Evolutionary conservation across 2,888 invertebrate species (phyloP), one percentile per base, ranked within the genome.

Genomic region (Netelia inedita): DNA sequence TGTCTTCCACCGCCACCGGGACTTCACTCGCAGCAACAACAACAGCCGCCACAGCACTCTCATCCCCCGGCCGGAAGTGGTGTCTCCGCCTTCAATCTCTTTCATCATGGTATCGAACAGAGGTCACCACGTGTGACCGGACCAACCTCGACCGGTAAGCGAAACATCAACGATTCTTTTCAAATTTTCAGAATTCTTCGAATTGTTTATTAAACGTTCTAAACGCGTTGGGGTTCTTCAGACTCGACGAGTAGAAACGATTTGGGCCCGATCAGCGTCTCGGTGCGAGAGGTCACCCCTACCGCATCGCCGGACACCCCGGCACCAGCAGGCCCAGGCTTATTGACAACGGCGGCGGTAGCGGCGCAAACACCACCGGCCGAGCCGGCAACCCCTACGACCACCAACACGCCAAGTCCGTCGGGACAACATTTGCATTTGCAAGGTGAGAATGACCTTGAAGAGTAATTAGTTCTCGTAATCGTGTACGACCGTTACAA

Each of bases 1-100:
- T 93, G 94, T 91, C 92, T 93, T 88, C 94, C 94, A 74, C 93
- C 93, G 68, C 94, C 94, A 35, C 93, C 92, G 21, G 91, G 91
- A 88, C 92, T 91, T 87, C 92, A 91, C 85, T 90, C 92, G 82
- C 92, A 92, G 85, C 88, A 91, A 85, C 93, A 92, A 85, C 90
- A 92, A 59, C 80, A 66, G 79, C 80, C 68, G 53, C 81, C 50
- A 19, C 83, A 83, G 50, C 83, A 79, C 53, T 63, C 85, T 57
- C 85, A 82, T 75, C 85, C 79, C 46, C 79, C 82, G 10, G 68
- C 75, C 23, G 76, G 71, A 5, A 83, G 86, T 46, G 71, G 78
- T 14, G 91, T 92, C 69, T 93, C 93, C 76, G 93, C 93, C 78
- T 93, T 93, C 88, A 93, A 93, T 86, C 93, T 93, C 83, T 93